Percentiles rank a stretch among this genome's conserved stretches.
Conservation (phyloP, 37 sponge, comb jelly and placozoan genomes). For the Geodia barretti region DNA sequence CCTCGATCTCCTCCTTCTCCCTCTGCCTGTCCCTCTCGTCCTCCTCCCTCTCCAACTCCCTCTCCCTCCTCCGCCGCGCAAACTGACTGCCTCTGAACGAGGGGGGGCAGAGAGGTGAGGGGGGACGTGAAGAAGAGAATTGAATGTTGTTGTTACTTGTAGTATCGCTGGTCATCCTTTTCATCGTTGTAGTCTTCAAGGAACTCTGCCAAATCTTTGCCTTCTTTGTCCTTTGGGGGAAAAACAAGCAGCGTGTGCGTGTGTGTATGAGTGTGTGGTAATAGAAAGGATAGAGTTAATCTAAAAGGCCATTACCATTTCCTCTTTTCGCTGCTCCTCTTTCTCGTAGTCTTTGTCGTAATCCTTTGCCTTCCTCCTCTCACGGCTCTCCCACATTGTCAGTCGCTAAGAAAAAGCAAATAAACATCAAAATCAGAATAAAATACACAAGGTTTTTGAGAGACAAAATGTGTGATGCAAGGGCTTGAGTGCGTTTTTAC, state of each 20-base stretch:
- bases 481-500: too few species aligned
- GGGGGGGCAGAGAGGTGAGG: background rate
- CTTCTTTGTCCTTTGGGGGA: constrained; percentile 78
- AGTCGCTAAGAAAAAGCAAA: constrained; percentile 32
- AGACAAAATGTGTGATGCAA: too few species aligned
- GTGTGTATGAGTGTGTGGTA: background rate
- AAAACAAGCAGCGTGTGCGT: background rate
- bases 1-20: constrained; percentile 88
- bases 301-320: constrained; percentile 64
- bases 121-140: too few species aligned
- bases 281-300: background rate
- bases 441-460: background rate
- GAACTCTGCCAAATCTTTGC: constrained; percentile 70
- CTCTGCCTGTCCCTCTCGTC: constrained; percentile 87
- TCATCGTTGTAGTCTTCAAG: constrained; percentile 95
- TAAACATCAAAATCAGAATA: background rate
- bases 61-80: constrained; percentile 70
- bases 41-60: constrained; percentile 87
- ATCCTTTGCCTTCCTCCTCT: constrained; percentile 76
- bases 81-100: constrained; percentile 65
- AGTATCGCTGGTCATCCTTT: constrained; percentile 91
- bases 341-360: constrained; percentile 63
- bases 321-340: constrained; percentile 75
- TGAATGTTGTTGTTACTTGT: too few species aligned
- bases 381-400: constrained; percentile 83